phyloP scores from a whole-genome alignment of 2,113 vertebrate species.

The Ictalurus furcatus region DNA sequence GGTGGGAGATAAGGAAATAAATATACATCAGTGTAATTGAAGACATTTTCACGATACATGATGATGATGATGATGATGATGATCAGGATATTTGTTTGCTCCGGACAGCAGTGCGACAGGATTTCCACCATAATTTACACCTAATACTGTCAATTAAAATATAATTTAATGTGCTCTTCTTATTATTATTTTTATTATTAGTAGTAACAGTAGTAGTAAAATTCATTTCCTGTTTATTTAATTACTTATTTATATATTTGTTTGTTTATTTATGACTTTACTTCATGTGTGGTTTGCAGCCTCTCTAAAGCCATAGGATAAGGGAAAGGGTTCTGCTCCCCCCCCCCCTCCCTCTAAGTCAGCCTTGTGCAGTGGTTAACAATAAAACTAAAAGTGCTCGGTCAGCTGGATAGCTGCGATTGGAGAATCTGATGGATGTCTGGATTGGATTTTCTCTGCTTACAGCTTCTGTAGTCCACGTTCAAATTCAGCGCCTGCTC shows the following conservation, averaged over 20 bases:
- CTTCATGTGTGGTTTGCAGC: not conserved
- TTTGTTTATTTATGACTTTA: too few relatives aligned
- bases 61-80: not conserved
- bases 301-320: not conserved
- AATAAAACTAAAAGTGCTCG: conserved; percentile 19
- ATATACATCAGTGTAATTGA: not conserved
- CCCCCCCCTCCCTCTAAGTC: not conserved
- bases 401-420: not conserved
- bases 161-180: not conserved
- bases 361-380: not conserved
- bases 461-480: not conserved
- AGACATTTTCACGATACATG: not conserved
- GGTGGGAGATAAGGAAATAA: not conserved
- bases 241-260: too few relatives aligned
- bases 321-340: not conserved
- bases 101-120: too few relatives aligned
- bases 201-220: not conserved
- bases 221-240: not conserved
- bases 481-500: not conserved
- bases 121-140: too few relatives aligned
- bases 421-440: not conserved
- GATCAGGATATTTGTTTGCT: not conserved
- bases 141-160: not conserved
- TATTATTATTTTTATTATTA: not conserved
- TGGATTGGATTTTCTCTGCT: not conserved